Evolutionary conservation across 2,888 invertebrate species (phyloP).

Genomic region (Portevinia maculata): DNA sequence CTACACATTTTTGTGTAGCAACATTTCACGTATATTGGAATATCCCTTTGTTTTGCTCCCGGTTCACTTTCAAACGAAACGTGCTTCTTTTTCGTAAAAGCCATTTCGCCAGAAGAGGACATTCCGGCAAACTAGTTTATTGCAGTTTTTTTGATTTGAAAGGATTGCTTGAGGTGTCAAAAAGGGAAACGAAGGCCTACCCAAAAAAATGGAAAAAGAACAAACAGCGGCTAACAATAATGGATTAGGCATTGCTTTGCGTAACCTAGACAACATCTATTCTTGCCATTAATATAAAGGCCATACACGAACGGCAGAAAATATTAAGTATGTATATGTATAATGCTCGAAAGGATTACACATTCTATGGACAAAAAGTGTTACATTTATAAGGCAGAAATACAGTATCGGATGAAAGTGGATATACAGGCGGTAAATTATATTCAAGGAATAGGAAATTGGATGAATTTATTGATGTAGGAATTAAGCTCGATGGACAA

Average conservation of each 20-base stretch:
- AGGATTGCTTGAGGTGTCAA: constrained; percentile 42
- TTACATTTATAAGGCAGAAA: neutral
- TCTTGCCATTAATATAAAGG: neutral
- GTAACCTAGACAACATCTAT: constrained; percentile 9
- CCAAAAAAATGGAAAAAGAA: constrained; percentile 5
- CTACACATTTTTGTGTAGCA: constrained; percentile 18
- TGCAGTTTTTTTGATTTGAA: constrained; percentile 49
- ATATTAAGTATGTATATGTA: constrained; percentile 3
- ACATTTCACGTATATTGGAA: constrained; percentile 38
- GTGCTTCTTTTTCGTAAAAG: constrained; percentile 31
- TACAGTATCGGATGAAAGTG: constrained; percentile 22
- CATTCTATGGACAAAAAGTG: neutral
- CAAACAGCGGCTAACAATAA: neutral
- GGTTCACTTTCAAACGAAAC: constrained; percentile 10
- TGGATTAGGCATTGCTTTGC: constrained; percentile 13
- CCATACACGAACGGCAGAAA: neutral
- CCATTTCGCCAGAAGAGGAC: constrained; percentile 9
- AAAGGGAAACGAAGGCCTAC: neutral
- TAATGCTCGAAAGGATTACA: constrained; percentile 15
- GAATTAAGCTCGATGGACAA: too few species aligned
- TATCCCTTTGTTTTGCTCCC: constrained; percentile 26
- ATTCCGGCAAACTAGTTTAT: constrained; percentile 36
- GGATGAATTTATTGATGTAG: too few species aligned
- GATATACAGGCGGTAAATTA: neutral
- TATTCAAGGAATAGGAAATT: too few species aligned